A percentile compares a stretch with the other conserved stretches of the same genome.
Conservation (phyloP, 1,140 invertebrate species). For the Aporrectodea caliginosa region DNA sequence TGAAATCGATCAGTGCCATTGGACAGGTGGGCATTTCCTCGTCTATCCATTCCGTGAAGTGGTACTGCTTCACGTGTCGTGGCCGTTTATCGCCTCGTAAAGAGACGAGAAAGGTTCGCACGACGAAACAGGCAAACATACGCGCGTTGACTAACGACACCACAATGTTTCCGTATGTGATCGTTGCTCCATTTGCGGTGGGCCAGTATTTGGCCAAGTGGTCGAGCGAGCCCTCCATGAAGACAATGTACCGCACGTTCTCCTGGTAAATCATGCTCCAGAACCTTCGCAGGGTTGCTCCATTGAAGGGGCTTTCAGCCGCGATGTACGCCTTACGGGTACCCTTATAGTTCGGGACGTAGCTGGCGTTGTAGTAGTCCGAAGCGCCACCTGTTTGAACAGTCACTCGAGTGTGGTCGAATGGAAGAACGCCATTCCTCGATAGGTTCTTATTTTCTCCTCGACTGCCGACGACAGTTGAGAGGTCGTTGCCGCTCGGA, state of each 20-base stretch:
- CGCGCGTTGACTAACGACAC: constrained; percentile 39
- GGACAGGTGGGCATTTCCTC: constrained; percentile 93
- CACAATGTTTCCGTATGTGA: constrained; percentile 40
- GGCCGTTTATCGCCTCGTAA: constrained; percentile 9
- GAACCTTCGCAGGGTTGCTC: constrained; percentile 44
- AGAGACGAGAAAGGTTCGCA: constrained; percentile 37
- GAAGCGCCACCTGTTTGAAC: constrained; percentile 44
- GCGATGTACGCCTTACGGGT: constrained; percentile 46
- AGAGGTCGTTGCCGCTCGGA: constrained; percentile 37
- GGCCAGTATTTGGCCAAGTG: constrained; percentile 55
- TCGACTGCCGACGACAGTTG: constrained; percentile 36
- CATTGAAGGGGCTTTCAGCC: constrained; percentile 51
- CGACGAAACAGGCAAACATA: constrained; percentile 45
- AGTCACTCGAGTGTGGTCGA: constrained; percentile 48
- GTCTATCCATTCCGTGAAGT: constrained; percentile 98
- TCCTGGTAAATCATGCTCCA: constrained; percentile 52
- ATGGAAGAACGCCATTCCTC: constrained; percentile 45
- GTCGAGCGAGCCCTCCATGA: constrained; percentile 42
- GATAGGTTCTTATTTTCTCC: constrained; percentile 44
- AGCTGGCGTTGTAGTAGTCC: constrained; percentile 95
- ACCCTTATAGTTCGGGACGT: constrained; percentile 38
- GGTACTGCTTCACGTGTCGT: constrained; percentile 60
- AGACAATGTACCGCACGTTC: constrained; percentile 39
- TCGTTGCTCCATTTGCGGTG: constrained; percentile 33
- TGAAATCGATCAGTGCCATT: constrained; percentile 93